Percentiles rank a stretch among this genome's conserved stretches.
These are phyloP conservation scores for Campylomormyrus numenius DNA, from an alignment of 2,113 vertebrate genomes.

Conservation along the genomic window DNA sequence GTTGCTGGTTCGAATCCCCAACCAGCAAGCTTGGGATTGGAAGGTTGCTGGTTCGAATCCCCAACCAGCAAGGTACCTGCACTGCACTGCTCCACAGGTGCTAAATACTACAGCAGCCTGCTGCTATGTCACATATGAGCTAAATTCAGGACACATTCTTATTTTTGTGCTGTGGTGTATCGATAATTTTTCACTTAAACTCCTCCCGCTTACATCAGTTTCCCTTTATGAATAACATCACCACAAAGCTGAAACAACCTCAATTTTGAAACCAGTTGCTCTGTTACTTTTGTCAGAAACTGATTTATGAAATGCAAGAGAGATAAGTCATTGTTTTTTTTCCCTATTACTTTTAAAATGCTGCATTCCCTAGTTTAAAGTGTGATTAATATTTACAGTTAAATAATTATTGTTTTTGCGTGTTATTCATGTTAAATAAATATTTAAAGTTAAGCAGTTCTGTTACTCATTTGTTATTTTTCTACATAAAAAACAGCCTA, in stretches of 20 bases:
- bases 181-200: too few relatives aligned
- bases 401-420: background rate
- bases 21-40: too few relatives aligned
- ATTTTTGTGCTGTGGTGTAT: too few relatives aligned
- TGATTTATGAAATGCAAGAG: background rate
- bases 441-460: background rate
- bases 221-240: background rate
- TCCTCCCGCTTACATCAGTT: background rate
- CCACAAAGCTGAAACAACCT: background rate
- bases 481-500: background rate
- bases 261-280: background rate
- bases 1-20: background rate
- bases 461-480: background rate
- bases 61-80: too few relatives aligned
- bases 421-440: background rate
- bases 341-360: background rate
- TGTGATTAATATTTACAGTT: background rate
- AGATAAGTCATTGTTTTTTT: background rate
- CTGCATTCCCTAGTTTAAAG: background rate
- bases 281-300: background rate
- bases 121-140: background rate
- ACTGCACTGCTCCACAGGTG: background rate
- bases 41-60: too few relatives aligned
- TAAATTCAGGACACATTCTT: background rate
- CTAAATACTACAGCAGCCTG: background rate